phyloP scores from a whole-genome alignment of 2,797 vertebrate genomes.

The Okamejei kenojei region DNA sequence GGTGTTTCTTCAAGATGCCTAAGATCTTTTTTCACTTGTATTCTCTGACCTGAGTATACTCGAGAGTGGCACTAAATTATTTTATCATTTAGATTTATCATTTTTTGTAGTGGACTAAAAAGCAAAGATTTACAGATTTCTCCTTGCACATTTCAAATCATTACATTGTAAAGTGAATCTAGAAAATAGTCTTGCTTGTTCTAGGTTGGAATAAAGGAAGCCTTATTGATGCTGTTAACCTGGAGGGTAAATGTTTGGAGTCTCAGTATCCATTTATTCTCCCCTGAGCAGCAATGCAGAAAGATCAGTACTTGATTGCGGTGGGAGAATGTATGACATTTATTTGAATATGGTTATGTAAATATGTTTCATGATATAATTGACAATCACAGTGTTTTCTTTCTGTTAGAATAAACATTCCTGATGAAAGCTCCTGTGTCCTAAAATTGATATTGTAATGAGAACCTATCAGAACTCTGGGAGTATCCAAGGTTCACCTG shows the following conservation, averaged over 20 bases:
- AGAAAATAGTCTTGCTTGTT: background rate
- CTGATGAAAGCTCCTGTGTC: too few species aligned
- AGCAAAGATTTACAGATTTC: background rate
- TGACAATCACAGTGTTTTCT: too few species aligned
- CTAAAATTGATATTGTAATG: too few species aligned
- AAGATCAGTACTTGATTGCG: background rate
- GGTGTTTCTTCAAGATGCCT: background rate
- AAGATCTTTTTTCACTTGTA: too few species aligned
- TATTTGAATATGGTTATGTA: too few species aligned
- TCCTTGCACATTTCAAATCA: background rate
- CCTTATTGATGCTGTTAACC: background rate
- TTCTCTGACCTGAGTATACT: too few species aligned
- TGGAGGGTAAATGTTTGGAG: background rate
- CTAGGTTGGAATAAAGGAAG: background rate
- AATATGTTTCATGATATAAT: too few species aligned
- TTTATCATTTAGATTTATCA: background rate
- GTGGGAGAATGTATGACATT: background rate
- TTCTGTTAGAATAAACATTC: too few species aligned
- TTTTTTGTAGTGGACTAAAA: background rate
- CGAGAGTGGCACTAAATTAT: background rate
- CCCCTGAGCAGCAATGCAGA: background rate
- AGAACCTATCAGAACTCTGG: too few species aligned
- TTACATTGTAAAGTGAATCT: background rate
- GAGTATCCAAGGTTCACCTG: too few species aligned
- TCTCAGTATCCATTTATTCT: background rate